Base-by-base conservation (phyloP, 1,140 invertebrate genomes). In the Scaptomyza graminum region DNA sequence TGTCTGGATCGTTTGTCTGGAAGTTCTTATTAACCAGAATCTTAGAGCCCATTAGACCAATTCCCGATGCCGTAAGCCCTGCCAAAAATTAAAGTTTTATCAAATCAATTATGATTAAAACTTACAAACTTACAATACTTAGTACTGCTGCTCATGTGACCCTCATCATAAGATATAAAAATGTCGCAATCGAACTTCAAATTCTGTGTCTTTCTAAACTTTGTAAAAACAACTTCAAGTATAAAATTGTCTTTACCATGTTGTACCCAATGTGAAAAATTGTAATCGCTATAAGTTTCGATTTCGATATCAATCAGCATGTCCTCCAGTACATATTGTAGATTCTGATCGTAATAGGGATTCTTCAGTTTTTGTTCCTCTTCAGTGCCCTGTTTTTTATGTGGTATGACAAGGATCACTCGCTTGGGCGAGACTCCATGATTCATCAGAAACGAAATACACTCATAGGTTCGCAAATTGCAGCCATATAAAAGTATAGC, bases 101-200 rank as follows among this genome's bases (percentile, higher is more conserved):
- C 2, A 37, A 13, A 44, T 9, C 6, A 37, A 15, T 44, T 16
- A 16, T 9, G 11, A 7, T 6, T 5, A 9, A 15, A 3, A 16
- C 1, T 3, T 0, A 0, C 8, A 0, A 7, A 76, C 70, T 65
- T 39, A 87, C 82, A 68, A 5, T 15, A 0, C 63, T 39, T 63
- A 8, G 44, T 44, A 0, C 0, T 8, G 0, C 3, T 8, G 2
- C 37, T 22, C 2, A 90, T 59, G 15, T 71, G 25, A 5, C 75
- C 75, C 22, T 82, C 69, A 13, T 61, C 52, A 13, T 81, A 91
- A 3, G 73, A 75, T 11, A 90, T 67, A 41, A 91, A 91, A 7
- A 91, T 13, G 28, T 91, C 90, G 25, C 85, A 88, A 4, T 81
- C 68, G 1, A 82, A 18, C 7, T 11, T 37, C 13, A 57, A 6